Evolutionary conservation across 2,888 invertebrate species (phyloP).

Genomic region (Ophioninae sp.): DNA sequence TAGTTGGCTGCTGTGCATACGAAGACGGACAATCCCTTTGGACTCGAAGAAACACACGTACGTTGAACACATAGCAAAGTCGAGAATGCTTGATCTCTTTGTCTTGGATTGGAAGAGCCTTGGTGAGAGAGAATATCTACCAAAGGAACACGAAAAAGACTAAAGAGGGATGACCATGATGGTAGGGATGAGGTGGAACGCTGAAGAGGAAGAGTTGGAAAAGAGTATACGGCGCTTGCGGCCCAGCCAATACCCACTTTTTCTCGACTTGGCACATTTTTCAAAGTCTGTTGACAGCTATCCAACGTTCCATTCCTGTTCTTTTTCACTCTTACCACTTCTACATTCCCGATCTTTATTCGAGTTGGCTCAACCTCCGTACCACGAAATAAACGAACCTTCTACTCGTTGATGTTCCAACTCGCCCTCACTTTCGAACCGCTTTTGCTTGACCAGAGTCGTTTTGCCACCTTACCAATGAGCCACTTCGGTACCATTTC

Average conservation of each 20-base stretch:
- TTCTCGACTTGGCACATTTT: slow-evolving; percentile 78
- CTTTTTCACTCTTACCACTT: slow-evolving; percentile 40
- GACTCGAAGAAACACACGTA: not conserved
- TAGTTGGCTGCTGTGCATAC: not conserved
- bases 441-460: slow-evolving; percentile 6
- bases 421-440: slow-evolving; percentile 31
- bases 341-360: slow-evolving; percentile 53
- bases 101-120: slow-evolving; percentile 34
- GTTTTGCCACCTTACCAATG: slow-evolving; percentile 35
- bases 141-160: slow-evolving; percentile 3
- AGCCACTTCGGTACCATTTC: not conserved
- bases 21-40: slow-evolving; percentile 4
- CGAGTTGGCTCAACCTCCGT: not conserved
- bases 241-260: slow-evolving; percentile 74
- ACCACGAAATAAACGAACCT: not conserved
- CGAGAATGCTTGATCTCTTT: slow-evolving; percentile 40
- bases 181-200: slow-evolving; percentile 18
- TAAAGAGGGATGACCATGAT: slow-evolving; percentile 14
- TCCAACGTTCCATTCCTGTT: slow-evolving; percentile 61
- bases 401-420: slow-evolving; percentile 33
- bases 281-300: slow-evolving; percentile 78
- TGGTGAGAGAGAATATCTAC: slow-evolving; percentile 15
- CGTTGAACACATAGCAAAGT: not conserved
- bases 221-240: slow-evolving; percentile 71
- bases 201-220: slow-evolving; percentile 8